Evolutionary conservation across 2,113 vertebrate genomes (phyloP).

Genomic region (Dermatemys mawii): DNA sequence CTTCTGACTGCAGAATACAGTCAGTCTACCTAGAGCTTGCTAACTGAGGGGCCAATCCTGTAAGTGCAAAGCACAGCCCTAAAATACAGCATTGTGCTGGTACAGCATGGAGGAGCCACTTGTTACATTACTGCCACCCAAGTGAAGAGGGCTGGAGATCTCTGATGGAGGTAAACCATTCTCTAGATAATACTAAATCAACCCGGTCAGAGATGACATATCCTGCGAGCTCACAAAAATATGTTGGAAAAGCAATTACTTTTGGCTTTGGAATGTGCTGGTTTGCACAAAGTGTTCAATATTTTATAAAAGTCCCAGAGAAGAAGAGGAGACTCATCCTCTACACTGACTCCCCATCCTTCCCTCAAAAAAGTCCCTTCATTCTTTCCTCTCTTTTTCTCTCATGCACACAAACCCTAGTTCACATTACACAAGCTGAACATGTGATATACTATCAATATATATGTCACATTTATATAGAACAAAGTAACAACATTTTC

Average conservation of each 20-base stretch:
- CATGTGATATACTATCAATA: slow-evolving; percentile 47
- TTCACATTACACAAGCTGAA: slow-evolving; percentile 39
- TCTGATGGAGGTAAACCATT: not conserved
- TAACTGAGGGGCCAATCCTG: accelerated
- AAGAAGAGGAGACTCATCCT: not conserved
- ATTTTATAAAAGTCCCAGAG: not conserved
- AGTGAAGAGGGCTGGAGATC: slow-evolving; percentile 5
- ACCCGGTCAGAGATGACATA: not conserved
- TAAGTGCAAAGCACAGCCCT: not conserved
- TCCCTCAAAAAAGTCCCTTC: not conserved
- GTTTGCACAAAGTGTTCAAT: not conserved
- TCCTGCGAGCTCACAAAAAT: not conserved
- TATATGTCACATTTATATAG: slow-evolving; percentile 49
- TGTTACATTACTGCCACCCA: slow-evolving; percentile 42
- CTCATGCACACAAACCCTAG: not conserved
- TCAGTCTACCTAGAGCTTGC: not conserved
- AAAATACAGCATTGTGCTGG: not conserved
- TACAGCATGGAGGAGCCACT: slow-evolving; percentile 10
- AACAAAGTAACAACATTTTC: slow-evolving; percentile 63
- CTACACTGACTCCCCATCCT: not conserved
- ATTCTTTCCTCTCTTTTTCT: not conserved
- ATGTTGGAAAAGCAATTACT: not conserved
- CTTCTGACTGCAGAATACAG: not conserved
- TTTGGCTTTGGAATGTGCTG: not conserved
- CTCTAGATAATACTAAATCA: slow-evolving; percentile 36